These are phyloP conservation scores for Phenganax stokvisi DNA, from an alignment of 92 coral and sea anemone genomes.

Conservation along the genomic window DNA sequence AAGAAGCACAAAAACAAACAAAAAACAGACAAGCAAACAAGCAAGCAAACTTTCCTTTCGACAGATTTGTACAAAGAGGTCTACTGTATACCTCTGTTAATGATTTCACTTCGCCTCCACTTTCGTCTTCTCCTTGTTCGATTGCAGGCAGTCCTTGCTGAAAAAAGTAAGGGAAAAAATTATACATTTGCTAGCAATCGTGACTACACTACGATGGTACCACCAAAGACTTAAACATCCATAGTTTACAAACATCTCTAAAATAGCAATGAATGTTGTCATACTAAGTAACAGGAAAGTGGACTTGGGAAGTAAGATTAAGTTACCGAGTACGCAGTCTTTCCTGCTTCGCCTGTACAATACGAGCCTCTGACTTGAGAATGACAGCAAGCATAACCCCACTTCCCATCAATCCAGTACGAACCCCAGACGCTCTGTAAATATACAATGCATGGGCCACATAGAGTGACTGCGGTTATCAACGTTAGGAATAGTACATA, in stretches of 20 bases:
- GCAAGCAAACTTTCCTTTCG: neutral
- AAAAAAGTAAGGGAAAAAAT: neutral
- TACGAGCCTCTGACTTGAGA: slow-evolving; percentile 80
- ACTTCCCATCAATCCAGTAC: slow-evolving; percentile 79
- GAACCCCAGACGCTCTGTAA: slow-evolving; percentile 96
- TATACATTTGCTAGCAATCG: neutral
- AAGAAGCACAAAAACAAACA: too few relatives aligned
- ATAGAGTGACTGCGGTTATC: neutral
- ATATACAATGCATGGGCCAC: neutral
- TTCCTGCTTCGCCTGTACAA: slow-evolving; percentile 95
- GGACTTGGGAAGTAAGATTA: neutral
- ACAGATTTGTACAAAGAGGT: neutral
- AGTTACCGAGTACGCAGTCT: slow-evolving; percentile 44
- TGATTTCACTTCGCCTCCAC: slow-evolving; percentile 2
- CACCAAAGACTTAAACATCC: neutral
- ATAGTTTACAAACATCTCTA: neutral
- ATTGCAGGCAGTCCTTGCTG: slow-evolving; percentile 25
- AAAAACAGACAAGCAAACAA: too few relatives aligned
- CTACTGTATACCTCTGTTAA: slow-evolving; percentile 17
- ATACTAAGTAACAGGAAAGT: neutral
- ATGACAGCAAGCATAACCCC: slow-evolving; percentile 95
- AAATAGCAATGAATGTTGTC: neutral
- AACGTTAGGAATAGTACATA: neutral
- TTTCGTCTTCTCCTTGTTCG: neutral
- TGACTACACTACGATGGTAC: neutral